Evolutionary conservation across 2,797 vertebrate species (phyloP), one percentile per base, ranked within the genome.

Genomic region (Gymnoscopelus braueri): DNA sequence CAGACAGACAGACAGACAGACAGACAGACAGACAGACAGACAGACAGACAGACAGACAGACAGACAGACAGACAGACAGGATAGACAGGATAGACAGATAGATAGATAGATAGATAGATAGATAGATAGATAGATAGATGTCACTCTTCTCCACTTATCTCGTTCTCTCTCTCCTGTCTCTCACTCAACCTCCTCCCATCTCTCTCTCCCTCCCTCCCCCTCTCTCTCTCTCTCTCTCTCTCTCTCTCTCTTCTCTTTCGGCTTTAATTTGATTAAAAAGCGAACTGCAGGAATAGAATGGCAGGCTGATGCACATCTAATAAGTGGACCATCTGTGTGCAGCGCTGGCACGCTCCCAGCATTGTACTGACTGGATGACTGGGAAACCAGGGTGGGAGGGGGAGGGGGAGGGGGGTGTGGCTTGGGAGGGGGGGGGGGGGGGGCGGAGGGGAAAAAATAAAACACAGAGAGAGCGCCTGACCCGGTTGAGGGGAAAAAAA

Each of bases 241-340:
- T 71, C 60, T 64, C 55, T 54, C 61, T 29, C 65, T 64, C 74
- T 73, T 49, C 68, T 82, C 78, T 95, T 90, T 95, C 93, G 93
- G 93, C 94, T 96, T 95, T 96, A 96, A 97, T 96, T 96, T 97
- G 96, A 96, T 98, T 97, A 97, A 96, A 97, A 96, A 95, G 96
- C 94, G 95, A 96, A 94, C 95, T 95, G 95, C 96, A 96, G 95
- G 96, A 96, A 95, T 95, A 94, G 95, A 95, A 94, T 95, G 94
- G 95, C 92, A 95, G 88, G 78, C 84, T 95, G 95, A 96, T 96
- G 96, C 96, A 96, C 96, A 97, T 96, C 96, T 97, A 97, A 97
- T 97, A 96, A 97, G 95, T 96, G 94, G 93, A 95, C 96, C 96
- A 97, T 97, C 96, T 97, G 96, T 95, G 96, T 96, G 93, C 92